These are phyloP conservation scores for Aplodontia rufa DNA, from an alignment of 2,113 vertebrate species.

Conservation along the genomic window DNA sequence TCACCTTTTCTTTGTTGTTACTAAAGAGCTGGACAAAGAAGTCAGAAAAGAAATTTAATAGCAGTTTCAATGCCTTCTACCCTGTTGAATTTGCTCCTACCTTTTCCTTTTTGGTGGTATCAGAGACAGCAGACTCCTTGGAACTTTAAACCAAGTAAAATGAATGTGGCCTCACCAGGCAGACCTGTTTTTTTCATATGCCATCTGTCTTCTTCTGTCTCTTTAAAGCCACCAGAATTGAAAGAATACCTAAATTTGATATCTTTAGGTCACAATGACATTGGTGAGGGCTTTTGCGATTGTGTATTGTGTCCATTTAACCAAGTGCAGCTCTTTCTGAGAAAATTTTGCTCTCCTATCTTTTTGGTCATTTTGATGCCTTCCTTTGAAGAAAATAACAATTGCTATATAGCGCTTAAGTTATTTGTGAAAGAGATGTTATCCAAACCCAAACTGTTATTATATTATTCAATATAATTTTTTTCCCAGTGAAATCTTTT, in stretches of 20 bases:
- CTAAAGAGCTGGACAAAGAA: not conserved
- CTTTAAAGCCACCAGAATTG: not conserved
- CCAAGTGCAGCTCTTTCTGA: not conserved
- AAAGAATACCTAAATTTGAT: conserved; percentile 41
- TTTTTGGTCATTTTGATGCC: conserved; percentile 40
- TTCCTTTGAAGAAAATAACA: conserved; percentile 59
- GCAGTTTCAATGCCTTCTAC: not conserved
- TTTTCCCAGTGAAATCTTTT: conserved; percentile 43
- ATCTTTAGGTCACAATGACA: conserved; percentile 52
- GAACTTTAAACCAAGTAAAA: conserved; percentile 37
- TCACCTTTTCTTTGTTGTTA: conserved; percentile 40
- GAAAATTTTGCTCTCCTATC: conserved; percentile 19
- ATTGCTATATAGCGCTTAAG: not conserved
- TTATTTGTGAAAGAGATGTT: conserved; percentile 40
- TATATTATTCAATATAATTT: conserved; percentile 43
- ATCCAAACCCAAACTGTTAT: not conserved
- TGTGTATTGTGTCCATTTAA: conserved; percentile 37
- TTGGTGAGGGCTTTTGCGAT: conserved; percentile 37
- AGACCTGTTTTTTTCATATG: not conserved
- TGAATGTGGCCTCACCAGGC: not conserved
- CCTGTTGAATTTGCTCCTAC: not conserved
- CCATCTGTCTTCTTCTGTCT: not conserved
- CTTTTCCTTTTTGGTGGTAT: not conserved
- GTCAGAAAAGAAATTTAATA: conserved; percentile 22
- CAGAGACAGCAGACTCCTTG: not conserved